Percentiles rank a stretch among this genome's conserved stretches.
Evolutionary conservation across 2,888 invertebrate species (phyloP).

Genomic region (Cheilosia soror): DNA sequence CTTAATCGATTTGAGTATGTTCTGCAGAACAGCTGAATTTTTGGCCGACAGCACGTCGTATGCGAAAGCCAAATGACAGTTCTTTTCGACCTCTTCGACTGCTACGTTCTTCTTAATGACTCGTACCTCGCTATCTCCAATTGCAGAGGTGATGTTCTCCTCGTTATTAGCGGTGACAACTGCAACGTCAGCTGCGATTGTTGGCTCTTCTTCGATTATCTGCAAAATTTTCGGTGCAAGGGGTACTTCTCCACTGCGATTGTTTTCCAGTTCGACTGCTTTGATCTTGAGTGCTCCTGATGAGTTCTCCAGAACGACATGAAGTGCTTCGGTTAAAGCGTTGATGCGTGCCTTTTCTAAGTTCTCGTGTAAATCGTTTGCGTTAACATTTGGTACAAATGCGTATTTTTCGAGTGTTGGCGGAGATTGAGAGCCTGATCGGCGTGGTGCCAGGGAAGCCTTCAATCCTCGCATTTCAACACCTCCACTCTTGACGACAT

Average conservation of each 20-base stretch:
- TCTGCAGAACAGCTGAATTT: conserved; percentile 85
- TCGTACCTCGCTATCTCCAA: conserved; percentile 87
- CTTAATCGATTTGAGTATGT: conserved; percentile 87
- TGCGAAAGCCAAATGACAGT: conserved; percentile 88
- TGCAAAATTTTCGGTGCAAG: conserved; percentile 86
- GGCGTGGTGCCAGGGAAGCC: conserved; percentile 94
- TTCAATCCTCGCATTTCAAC: conserved; percentile 95
- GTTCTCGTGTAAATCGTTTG: conserved; percentile 84
- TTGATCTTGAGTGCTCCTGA: conserved; percentile 88
- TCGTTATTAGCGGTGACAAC: conserved; percentile 84
- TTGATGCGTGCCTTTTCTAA: conserved; percentile 86
- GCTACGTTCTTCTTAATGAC: conserved; percentile 87
- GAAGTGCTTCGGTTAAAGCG: conserved; percentile 88
- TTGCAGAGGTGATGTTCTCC: conserved; percentile 85
- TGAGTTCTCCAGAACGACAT: conserved; percentile 91
- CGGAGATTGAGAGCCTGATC: conserved; percentile 89
- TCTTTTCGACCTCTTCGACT: conserved; percentile 86
- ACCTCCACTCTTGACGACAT: conserved; percentile 93
- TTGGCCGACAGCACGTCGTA: conserved; percentile 87
- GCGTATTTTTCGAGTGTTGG: conserved; percentile 93
- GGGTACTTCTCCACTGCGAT: conserved; percentile 86
- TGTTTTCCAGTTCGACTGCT: conserved; percentile 88
- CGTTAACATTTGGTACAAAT: conserved; percentile 90
- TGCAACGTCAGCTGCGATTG: conserved; percentile 87
- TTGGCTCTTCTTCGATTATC: conserved; percentile 90